phyloP scores from a whole-genome alignment of 2,113 vertebrate genomes.

The Anser brachyrhynchus region DNA sequence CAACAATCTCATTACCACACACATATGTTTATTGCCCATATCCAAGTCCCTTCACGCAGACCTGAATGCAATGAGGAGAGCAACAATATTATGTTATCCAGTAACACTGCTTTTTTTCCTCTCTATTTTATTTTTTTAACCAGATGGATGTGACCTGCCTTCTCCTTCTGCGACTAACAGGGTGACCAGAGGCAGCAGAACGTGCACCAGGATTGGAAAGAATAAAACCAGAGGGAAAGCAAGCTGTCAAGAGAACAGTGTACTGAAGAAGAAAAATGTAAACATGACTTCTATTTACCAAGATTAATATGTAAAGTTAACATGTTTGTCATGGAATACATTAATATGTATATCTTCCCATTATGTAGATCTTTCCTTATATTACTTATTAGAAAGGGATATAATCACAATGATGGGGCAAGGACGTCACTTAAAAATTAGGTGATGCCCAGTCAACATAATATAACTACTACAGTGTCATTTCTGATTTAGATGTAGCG shows the following conservation, averaged over 20 bases:
- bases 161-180: conserved; percentile 11
- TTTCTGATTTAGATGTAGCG: conserved; percentile 76
- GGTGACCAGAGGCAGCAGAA: conserved; percentile 53
- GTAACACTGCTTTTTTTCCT: neutral
- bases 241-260: conserved; percentile 60
- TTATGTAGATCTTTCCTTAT: conserved; percentile 58
- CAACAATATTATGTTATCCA: neutral
- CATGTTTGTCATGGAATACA: conserved; percentile 58
- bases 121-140: neutral
- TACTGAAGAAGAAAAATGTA: conserved; percentile 53
- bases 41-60: conserved; percentile 24
- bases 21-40: conserved; percentile 57
- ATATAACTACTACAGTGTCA: conserved; percentile 69
- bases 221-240: conserved; percentile 59
- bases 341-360: conserved; percentile 55
- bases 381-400: conserved; percentile 70
- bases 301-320: conserved; percentile 50
- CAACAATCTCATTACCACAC: conserved; percentile 74
- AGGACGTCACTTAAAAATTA: conserved; percentile 81
- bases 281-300: conserved; percentile 61
- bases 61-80: neutral
- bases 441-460: conserved; percentile 76
- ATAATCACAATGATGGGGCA: conserved; percentile 75
- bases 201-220: neutral
- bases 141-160: conserved; percentile 40